These are phyloP conservation scores for Galeopsomyia nigrocyanea DNA, from an alignment of 2,888 invertebrate species.

Conservation along the genomic window DNA sequence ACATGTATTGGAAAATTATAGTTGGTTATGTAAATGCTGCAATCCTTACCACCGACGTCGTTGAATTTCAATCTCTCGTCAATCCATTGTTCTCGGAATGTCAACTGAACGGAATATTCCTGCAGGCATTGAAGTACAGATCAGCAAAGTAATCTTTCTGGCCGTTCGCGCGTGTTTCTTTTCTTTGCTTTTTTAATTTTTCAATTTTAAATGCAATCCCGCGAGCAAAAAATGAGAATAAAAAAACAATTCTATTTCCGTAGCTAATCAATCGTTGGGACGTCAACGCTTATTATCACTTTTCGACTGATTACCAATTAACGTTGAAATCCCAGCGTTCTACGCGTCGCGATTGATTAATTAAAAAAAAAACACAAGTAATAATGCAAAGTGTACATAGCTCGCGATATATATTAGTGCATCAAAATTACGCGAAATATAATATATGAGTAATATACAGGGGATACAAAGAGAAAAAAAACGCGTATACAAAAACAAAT, in stretches of 20 bases:
- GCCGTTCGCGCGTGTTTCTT: neutral
- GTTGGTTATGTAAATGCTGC: too few relatives aligned
- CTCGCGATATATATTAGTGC: neutral
- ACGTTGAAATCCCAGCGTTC: constrained; percentile 31
- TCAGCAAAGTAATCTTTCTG: constrained; percentile 22
- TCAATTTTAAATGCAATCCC: constrained; percentile 14
- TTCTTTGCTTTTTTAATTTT: neutral
- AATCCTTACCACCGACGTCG: constrained; percentile 82
- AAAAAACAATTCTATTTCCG: constrained; percentile 3
- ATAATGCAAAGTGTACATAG: constrained; percentile 33
- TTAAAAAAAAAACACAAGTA: constrained; percentile 15
- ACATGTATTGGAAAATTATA: too few relatives aligned
- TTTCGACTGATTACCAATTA: neutral
- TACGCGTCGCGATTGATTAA: constrained; percentile 23
- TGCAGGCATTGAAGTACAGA: constrained; percentile 71
- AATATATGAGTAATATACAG: too few relatives aligned
- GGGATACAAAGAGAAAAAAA: neutral
- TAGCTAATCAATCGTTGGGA: neutral
- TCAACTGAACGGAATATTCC: constrained; percentile 98
- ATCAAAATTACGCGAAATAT: too few relatives aligned
- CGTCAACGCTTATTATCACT: constrained; percentile 2
- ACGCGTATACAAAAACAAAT: constrained; percentile 2
- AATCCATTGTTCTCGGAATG: constrained; percentile 97
- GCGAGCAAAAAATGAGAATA: neutral
- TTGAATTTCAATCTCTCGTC: constrained; percentile 93